Percentiles rank a stretch among this genome's conserved stretches.
phyloP scores from a whole-genome alignment of 2,888 invertebrate genomes.

The Phengaris arion region DNA sequence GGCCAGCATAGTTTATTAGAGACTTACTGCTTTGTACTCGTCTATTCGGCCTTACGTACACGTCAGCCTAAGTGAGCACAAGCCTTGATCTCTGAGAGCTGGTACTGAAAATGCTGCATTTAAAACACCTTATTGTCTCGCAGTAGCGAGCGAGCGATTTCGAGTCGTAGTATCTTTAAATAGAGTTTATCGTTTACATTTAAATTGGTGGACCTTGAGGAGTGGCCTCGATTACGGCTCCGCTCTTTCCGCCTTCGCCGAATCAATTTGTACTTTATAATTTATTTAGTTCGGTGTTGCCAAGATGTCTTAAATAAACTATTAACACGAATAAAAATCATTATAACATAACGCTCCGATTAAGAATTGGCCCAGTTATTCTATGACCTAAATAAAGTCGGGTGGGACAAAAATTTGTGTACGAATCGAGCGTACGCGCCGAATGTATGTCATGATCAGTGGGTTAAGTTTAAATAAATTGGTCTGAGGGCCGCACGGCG shows the following conservation, averaged over 20 bases:
- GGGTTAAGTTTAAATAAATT: slow-evolving; percentile 78
- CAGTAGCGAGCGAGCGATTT: slow-evolving; percentile 45
- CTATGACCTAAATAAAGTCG: slow-evolving; percentile 37
- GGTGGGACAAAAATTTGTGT: slow-evolving; percentile 46
- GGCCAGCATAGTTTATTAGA: neutral
- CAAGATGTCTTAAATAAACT: neutral
- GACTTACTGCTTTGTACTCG: slow-evolving; percentile 36
- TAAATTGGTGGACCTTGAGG: slow-evolving; percentile 63
- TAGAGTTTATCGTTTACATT: slow-evolving; percentile 46
- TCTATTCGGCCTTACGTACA: slow-evolving; percentile 28
- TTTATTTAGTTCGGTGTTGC: slow-evolving; percentile 40
- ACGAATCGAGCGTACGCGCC: slow-evolving; percentile 53
- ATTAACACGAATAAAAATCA: neutral
- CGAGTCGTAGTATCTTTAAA: slow-evolving; percentile 45
- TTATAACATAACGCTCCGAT: neutral
- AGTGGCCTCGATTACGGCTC: slow-evolving; percentile 73
- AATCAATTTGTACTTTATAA: slow-evolving; percentile 72
- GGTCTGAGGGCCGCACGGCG: slow-evolving; percentile 56
- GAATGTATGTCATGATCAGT: slow-evolving; percentile 79
- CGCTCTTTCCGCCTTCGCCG: slow-evolving; percentile 78
- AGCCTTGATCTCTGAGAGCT: slow-evolving; percentile 72
- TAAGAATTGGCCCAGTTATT: slow-evolving; percentile 17
- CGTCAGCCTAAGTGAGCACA: slow-evolving; percentile 44
- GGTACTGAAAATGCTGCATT: slow-evolving; percentile 76
- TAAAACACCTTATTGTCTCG: slow-evolving; percentile 73